phyloP scores from a whole-genome alignment of 2,113 vertebrate genomes.

The Rhinolophus ferrumequinum region DNA sequence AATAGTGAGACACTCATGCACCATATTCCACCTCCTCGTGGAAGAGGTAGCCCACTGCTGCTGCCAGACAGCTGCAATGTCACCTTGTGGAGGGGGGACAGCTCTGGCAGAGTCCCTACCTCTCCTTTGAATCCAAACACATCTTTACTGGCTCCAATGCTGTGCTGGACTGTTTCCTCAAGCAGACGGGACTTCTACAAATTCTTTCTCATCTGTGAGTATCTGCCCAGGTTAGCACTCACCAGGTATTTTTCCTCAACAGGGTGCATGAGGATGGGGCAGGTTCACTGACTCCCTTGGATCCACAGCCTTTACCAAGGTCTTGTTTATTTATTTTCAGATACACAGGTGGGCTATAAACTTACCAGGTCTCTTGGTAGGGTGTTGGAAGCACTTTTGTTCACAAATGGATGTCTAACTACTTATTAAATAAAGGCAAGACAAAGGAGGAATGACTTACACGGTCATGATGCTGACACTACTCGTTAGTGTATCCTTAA shows the following conservation, averaged over 20 bases:
- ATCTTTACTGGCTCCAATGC: not conserved
- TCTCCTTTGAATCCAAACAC: not conserved
- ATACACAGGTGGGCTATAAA: not conserved
- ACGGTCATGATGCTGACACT: not conserved
- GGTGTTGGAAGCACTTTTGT: not conserved
- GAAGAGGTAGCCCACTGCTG: not conserved
- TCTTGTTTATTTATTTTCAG: not conserved
- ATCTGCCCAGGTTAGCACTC: not conserved
- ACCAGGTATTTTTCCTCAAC: not conserved
- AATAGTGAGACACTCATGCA: not conserved
- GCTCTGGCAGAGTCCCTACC: not conserved
- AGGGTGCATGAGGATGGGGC: not conserved
- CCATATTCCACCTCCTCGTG: not conserved
- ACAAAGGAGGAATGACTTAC: not conserved
- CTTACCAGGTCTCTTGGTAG: not conserved
- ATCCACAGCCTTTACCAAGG: not conserved
- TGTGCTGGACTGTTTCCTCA: not conserved
- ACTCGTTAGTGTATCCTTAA: not conserved
- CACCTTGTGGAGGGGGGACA: no score
- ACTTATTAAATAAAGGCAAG: not conserved
- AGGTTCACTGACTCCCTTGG: not conserved
- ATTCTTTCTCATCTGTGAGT: not conserved
- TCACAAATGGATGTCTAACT: not conserved
- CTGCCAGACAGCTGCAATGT: not conserved
- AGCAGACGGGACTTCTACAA: not conserved